Evolutionary conservation across 2,888 invertebrate species (phyloP), one percentile per base, ranked within the genome.

Genomic region (Neoaliturus tenellus): DNA sequence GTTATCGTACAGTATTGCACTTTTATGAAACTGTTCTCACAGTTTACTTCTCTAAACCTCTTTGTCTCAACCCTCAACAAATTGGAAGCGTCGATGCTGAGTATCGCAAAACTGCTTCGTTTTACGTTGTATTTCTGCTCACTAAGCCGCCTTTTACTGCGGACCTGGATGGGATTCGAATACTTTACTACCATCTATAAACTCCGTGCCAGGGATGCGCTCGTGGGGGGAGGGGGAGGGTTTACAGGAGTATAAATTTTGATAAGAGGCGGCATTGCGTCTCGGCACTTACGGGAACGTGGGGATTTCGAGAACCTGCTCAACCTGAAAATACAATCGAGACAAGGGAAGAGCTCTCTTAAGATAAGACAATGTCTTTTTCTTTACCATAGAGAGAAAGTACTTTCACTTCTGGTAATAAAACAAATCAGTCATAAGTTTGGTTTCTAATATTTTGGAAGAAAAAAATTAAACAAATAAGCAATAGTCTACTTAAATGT

Each of bases 171-270:
- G 39, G 35, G 69, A 69, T 39, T 69, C 69, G 35, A 39, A 69
- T 69, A 69, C 39, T 69, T 69, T 69, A 69, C 69, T 69, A 23
- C 69, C 69, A 35, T 35, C 69, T 69, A 39, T 69, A 69, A 69
- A 69, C 35, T 69, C 69, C 23, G 69, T 39, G 39, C 69, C 14
- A 14, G 31, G 48, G 48, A 10, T 10, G 14, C 4, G 28, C 23
- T n/a, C 23, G 17, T 4, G 28, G 8, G 67, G n/a, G 31, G 1
- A n/a, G 31, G 67, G 17, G n/a, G 31, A 14, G 67, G 67, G 67
- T 28, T 55, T 55, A 23, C 20, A 28, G 31, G 62, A 31, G 62
- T 62, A 62, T 62, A 62, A 62, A 62, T 62, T 62, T 62, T 62
- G 62, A 62, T 62, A 62, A 62, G 62, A 62, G 62, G 28, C 62